Base-by-base conservation (phyloP, 2,888 invertebrate species). In the Drosophila rellima region DNA sequence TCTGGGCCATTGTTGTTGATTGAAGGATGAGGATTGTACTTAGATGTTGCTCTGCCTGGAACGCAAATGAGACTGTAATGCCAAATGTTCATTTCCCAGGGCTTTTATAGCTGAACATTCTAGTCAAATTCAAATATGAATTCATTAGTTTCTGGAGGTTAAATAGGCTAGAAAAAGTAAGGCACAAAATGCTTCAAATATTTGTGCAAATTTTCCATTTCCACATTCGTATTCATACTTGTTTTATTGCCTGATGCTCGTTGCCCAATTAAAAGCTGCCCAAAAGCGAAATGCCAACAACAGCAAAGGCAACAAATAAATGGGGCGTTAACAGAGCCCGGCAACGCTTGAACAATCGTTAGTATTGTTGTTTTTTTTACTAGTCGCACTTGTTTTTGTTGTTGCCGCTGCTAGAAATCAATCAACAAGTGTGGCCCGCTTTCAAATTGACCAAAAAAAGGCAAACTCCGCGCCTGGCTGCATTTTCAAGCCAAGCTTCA, bases 391-490 rank as follows among this genome's bases (percentile, higher is more conserved):
- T 48, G 42, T 77, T 60, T 44, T 45, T 44, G 40, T 47, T 69
- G 59, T 15, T 48, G 35, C 18, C 26, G 48, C 37, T 45, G 50
- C 52, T 74, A 69, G 76, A 85, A 83, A 83, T 83, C 82, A 88
- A 83, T 85, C 88, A 83, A 66, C 85, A 88, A 85, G 88, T 82
- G 88, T 68, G 68, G 88, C 82, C 76, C 80, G 80, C 82, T 88
- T 88, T 88, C 88, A 83, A 82, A 88, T 79, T 62, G 48, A 50
- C 63, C 65, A 73, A 54, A 52, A 52, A 66, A 56, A 52, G 45
- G 59, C 67, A 61, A 70, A 60, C 47, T n/a, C 52, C 63, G 45
- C 84, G 84, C 71, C 81, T 87, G 50, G 81, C 67, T 82, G 84
- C 71, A 68, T 78, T 87, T 81, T 17, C 60, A 60, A 51, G 71